Base-by-base conservation (phyloP, 2,113 vertebrate genomes). In the Astur gentilis region DNA sequence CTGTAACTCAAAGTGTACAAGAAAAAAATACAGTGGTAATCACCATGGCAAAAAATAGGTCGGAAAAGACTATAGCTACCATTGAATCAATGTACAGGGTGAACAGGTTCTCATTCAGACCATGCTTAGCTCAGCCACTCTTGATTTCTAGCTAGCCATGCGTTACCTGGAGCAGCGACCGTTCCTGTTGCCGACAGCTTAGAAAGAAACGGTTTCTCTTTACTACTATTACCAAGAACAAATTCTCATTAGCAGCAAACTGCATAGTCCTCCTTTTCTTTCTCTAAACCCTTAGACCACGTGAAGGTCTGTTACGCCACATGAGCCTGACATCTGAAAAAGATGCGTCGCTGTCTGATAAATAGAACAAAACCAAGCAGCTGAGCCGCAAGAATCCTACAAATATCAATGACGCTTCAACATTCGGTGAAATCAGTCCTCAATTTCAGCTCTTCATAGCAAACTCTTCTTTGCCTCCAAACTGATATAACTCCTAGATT, bases 321-420 rank as follows among this genome's bases (percentile, higher is more conserved):
- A 16, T 1, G 27, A 93, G 61, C 76, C 38, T 50, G 69, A 66
- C 34, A 27, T 14, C 47, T 47, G 49, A 50, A 71, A 58, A 82
- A 44, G 25, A 64, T 3, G 5, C 0, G 0, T 36, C 16, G 11
- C 42, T 76, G 17, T 16, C 50, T 75, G 20, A 25, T 8, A 42
- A 57, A 76, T 1, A 45, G 31, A 34, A 87, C 17, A 79, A 60
- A 83, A 32, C n/a, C 42, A 12, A 70, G 58, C 60, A 36, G 45
- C 36, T 5, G 38, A 77, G 61, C 32, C 2, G 5, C 32, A 52
- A 65, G 29, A 23, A 36, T 50, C 66, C 64, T 47, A 22, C 19
- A 78, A 73, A 44, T 62, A 67, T 34, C 64, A 85, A 34, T 38
- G 25, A n/a, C 23, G 7, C 45, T 16, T 64, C 44, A 80, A 69